Conservation (phyloP, 2,797 vertebrate genomes). For the Pseudocheirus occidentalis region DNA sequence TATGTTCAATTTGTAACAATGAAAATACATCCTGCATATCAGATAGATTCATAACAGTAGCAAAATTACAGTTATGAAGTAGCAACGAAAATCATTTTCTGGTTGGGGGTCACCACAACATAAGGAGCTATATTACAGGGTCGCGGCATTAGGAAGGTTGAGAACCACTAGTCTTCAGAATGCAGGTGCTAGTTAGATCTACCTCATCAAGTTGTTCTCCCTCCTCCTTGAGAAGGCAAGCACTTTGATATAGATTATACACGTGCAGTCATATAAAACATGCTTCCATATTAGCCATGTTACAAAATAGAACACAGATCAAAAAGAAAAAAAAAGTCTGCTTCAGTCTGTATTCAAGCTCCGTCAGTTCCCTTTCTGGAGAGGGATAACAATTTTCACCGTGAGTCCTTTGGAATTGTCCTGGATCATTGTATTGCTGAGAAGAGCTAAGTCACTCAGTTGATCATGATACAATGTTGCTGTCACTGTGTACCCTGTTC, state of each 20-base stretch:
- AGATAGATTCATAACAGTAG: too few species aligned
- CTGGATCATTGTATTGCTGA: background rate
- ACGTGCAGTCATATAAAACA: background rate
- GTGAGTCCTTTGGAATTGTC: background rate
- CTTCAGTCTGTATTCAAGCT: background rate
- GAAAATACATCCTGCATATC: too few species aligned
- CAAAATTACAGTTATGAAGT: too few species aligned
- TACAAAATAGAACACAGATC: background rate
- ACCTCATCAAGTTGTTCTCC: too few species aligned
- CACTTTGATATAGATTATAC: background rate
- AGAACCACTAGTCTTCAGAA: too few species aligned
- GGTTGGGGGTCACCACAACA: too few species aligned
- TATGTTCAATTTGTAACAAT: too few species aligned
- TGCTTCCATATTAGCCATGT: background rate
- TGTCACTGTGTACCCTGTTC: too few species aligned
- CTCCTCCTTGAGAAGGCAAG: background rate
- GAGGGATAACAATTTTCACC: background rate
- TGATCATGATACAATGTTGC: fast-evolving
- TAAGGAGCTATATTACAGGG: too few species aligned
- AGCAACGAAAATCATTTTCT: too few species aligned
- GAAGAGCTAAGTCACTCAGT: background rate
- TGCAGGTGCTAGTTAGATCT: background rate
- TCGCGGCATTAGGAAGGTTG: too few species aligned
- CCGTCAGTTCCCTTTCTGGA: background rate
- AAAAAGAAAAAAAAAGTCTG: background rate